Base-by-base conservation (phyloP, 2,888 invertebrate species). In the Ormyrus thymus region DNA sequence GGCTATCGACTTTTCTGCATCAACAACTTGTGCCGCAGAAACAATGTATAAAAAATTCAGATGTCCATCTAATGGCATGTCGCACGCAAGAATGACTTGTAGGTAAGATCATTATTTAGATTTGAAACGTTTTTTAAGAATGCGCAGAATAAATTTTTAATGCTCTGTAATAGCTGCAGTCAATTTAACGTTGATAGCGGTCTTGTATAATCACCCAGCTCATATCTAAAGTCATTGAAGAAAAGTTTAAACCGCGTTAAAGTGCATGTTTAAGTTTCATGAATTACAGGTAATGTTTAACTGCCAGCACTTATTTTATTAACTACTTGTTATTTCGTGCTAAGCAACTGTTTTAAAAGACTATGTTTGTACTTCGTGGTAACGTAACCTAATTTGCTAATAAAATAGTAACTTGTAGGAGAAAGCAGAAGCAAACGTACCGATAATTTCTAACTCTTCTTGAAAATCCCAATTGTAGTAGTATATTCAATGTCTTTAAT, bases 11-110 rank as follows among this genome's bases (percentile, higher is more conserved):
- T 7, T 48, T 11, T 45, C 7, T 13, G 29, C 29, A 71, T 61
- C 9, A 9, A 69, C 7, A n/a, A 56, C 13, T 68, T 55, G n/a
- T 13, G 46, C 6, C 29, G 0, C 43, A n/a, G 45, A 29, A 59
- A 61, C 15, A 68, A n/a, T 13, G n/a, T 46, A 46, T 50, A 68
- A 51, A 59, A 68, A 51, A 68, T 66, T 59, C 43, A 65, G 75
- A 68, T 75, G 29, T 7, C 10, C n/a, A 66, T 66, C 74, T 9
- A 15, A 53, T 75, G 29, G 43, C 66, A 66, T 68, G 68, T 10
- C 15, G 10, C 75, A 75, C 68, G 68, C 59, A 53, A 66, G 58
- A 75, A 51, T 13, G 13, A 13, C 45, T 46, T 51, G 43, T 11
- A 53, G 48, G 43, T 45, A 15, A 66, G 75, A 73, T 75, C 7